Base-by-base conservation (phyloP, 2,113 vertebrate genomes). In the Alethe diademata region DNA sequence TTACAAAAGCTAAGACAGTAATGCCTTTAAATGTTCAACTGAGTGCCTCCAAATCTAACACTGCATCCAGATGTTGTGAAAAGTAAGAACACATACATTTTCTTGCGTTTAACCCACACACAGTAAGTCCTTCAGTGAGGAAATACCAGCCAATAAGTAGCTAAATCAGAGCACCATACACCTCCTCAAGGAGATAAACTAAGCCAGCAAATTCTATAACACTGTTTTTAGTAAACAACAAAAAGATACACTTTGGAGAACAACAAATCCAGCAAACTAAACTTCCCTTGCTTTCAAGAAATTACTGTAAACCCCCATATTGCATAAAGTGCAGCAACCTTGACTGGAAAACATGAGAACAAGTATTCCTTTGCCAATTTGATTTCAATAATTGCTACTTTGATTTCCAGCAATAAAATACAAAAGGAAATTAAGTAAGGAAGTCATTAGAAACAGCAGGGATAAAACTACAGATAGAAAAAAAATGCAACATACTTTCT, bases 401-500 rank as follows among this genome's bases (percentile, higher is more conserved):
- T 9, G 11, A 73, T 48, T 75, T 51, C 42, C 31, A 87, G 54
- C 6, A 4, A 61, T 26, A 62, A 72, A 87, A 35, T 5, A 36
- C 6, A 9, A 56, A 62, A 70, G 17, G 53, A 54, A 64, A 74
- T 10, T 26, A 29, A 71, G 6, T 33, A 74, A 93, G 8, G 28
- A 75, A 78, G 35, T 19, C 11, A 75, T 48, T 35, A 69, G 26
- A 78, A 86, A 86, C 1, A 79, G 26, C 19, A 64, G 10, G 4
- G 22, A 26, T 33, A 80, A 56, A 82, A 66, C 17, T 35, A 70
- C 7, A 51, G 28, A 35, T 43, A 56, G 33, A 58, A 54, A 18
- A 18, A 48, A 11, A 53, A 18, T 0, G 2, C 47, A 29, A 61
- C 29, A 40, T 1, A 4, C 5, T 62, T 69, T 8, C 40, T 20